Evolutionary conservation across 2,888 invertebrate genomes (phyloP).

Genomic region (Phyto melanocephala): DNA sequence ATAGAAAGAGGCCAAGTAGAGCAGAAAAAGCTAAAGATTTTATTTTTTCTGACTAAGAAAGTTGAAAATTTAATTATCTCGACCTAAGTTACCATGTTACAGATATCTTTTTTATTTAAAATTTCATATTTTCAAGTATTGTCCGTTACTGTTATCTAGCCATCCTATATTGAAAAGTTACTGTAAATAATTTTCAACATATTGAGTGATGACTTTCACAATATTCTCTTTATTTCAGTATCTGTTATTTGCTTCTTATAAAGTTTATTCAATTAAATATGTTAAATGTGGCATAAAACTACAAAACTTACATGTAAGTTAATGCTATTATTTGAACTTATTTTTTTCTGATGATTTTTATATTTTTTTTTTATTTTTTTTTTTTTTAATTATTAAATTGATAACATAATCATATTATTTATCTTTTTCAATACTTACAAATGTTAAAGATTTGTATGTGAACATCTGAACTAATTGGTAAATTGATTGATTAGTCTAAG

Average conservation of each 20-base stretch:
- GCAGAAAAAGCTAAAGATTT: too few species aligned
- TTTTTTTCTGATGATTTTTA: too few species aligned
- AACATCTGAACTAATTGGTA: slow-evolving; percentile 1
- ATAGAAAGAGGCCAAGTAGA: too few species aligned
- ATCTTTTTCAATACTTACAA: slow-evolving; percentile 14
- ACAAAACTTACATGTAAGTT: slow-evolving; percentile 12
- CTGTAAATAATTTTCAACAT: background rate
- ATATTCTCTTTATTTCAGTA: background rate
- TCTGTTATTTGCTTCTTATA: background rate
- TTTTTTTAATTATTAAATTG: background rate
- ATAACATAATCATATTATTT: background rate
- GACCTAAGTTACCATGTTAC: too few species aligned
- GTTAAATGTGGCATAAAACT: slow-evolving; percentile 43
- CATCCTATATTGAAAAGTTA: background rate
- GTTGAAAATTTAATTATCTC: too few species aligned
- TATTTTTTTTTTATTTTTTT: background rate
- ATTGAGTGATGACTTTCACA: background rate
- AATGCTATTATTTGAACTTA: slow-evolving; percentile 10
- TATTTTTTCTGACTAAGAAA: too few species aligned
- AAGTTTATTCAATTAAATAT: slow-evolving; percentile 41
- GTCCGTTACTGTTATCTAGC: too few species aligned
- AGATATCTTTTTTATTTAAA: too few species aligned
- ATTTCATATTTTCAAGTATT: too few species aligned
- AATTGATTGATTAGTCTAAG: background rate
- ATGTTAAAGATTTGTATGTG: background rate